Base-by-base conservation (phyloP, 2,888 invertebrate genomes). In the Morpho deidamia region DNA sequence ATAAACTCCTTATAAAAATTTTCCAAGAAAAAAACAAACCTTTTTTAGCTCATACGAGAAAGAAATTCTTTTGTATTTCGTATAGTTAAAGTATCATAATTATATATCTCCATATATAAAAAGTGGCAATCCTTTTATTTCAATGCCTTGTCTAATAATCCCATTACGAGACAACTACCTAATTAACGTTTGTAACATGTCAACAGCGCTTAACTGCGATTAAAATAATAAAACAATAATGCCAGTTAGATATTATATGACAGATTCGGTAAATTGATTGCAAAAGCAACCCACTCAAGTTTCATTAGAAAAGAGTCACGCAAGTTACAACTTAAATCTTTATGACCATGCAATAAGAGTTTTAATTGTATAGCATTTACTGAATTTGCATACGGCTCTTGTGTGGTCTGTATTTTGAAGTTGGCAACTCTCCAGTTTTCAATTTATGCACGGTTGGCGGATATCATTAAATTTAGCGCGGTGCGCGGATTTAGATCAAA, bases 371-470 rank as follows among this genome's bases (percentile, higher is more conserved):
- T 43, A 35, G 32, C 7, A 41, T 35, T n/a, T 7, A 14, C 23
- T 41, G 12, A 44, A 11, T 12, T 50, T 32, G 44, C 8, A 1
- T 11, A 11, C 35, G 9, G 32, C 38, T 23, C 37, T 34, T 52
- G 56, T 56, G 47, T 41, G 44, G 48, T 49, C 51, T 44, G 32
- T 45, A 44, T 54, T 53, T 43, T 49, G 47, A 44, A 48, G 54
- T 56, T 67, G 63, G 67, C 65, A 41, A 44, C 38, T 54, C 50
- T 69, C 82, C 83, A 84, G 74, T 55, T 67, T 65, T 60, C 49
- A 53, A 71, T 73, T 75, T 72, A 73, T 74, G 71, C 69, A 55
- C 63, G 66, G 68, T 74, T 72, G 60, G 58, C 72, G 77, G 75
- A 76, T 74, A 72, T 69, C 69, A 69, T 76, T 76, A 73, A 72